phyloP scores from a whole-genome alignment of 2,113 vertebrate genomes.

The Peromyscus leucopus region DNA sequence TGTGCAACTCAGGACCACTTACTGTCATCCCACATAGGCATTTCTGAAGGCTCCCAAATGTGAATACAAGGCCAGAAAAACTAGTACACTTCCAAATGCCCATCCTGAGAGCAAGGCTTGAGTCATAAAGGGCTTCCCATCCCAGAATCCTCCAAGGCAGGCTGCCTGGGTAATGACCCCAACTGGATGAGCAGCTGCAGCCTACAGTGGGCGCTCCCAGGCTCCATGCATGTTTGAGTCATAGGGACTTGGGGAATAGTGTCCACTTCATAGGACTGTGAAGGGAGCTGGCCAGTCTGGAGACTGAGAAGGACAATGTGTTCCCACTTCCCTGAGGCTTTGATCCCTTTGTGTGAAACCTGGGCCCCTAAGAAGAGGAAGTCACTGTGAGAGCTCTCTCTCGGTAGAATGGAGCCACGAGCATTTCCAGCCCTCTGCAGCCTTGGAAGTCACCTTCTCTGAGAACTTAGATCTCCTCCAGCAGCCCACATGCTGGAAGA shows the following conservation, averaged over 20 bases:
- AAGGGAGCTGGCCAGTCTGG: not conserved
- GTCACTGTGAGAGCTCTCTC: not conserved
- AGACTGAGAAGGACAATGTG: not conserved
- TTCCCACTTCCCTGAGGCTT: not conserved
- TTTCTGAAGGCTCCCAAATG: not conserved
- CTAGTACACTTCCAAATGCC: not conserved
- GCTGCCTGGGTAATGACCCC: not conserved
- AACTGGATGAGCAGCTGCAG: not conserved
- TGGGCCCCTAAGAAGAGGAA: not conserved
- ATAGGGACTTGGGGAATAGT: not conserved
- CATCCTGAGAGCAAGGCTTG: not conserved
- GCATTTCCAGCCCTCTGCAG: not conserved
- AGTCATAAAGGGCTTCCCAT: not conserved
- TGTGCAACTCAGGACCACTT: not conserved
- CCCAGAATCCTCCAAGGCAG: not conserved
- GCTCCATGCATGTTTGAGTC: not conserved
- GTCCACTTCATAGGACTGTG: not conserved
- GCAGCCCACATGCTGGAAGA: not conserved
- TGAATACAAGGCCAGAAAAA: not conserved
- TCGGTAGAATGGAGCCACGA: not conserved
- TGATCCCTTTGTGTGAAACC: not conserved
- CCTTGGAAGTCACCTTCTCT: not conserved
- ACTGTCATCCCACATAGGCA: too few species aligned
- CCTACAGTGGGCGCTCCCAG: not conserved
- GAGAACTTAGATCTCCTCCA: not conserved